Evolutionary conservation across 2,888 invertebrate genomes (phyloP).

Genomic region (Drosophila affinis): DNA sequence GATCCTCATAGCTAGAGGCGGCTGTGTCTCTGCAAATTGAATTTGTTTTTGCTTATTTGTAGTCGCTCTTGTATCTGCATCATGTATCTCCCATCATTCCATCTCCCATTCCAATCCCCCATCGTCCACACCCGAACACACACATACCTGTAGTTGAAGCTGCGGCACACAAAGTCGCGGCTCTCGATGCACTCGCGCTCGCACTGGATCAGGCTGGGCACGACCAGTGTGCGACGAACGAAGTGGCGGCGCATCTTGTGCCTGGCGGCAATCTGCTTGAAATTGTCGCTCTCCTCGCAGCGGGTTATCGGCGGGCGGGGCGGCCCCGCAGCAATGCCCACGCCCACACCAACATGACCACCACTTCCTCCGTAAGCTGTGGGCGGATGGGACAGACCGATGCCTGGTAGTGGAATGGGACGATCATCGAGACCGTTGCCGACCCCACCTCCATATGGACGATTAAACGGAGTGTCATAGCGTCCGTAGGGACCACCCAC

Average conservation of each 20-base stretch:
- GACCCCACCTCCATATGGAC: conserved; percentile 72
- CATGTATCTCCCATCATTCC: conserved; percentile 7
- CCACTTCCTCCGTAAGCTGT: conserved; percentile 57
- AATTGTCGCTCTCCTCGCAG: conserved; percentile 92
- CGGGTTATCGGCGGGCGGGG: conserved; percentile 85
- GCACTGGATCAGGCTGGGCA: conserved; percentile 90
- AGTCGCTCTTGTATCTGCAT: conserved; percentile 2
- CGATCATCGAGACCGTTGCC: conserved; percentile 70
- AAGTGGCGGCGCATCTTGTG: conserved; percentile 92
- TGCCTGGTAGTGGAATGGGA: conserved; percentile 70
- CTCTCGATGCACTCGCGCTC: conserved; percentile 93
- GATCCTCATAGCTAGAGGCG: conserved; percentile 87
- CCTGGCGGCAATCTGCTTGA: conserved; percentile 91
- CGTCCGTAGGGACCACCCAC: conserved; percentile 75
- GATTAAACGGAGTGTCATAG: conserved; percentile 82
- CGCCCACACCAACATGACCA: conserved; percentile 53
- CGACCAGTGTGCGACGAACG: conserved; percentile 89
- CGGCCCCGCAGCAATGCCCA: conserved; percentile 80
- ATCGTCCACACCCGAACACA: neutral
- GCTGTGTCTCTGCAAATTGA: conserved; percentile 84
- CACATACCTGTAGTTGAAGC: conserved; percentile 91
- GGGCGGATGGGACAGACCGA: conserved; percentile 67
- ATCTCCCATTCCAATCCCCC: neutral
- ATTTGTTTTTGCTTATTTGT: conserved; percentile 50
- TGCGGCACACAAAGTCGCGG: conserved; percentile 92